Percentiles rank a stretch among this genome's conserved stretches.
phyloP scores from a whole-genome alignment of 2,797 vertebrate genomes.

The Ciconia nigra region DNA sequence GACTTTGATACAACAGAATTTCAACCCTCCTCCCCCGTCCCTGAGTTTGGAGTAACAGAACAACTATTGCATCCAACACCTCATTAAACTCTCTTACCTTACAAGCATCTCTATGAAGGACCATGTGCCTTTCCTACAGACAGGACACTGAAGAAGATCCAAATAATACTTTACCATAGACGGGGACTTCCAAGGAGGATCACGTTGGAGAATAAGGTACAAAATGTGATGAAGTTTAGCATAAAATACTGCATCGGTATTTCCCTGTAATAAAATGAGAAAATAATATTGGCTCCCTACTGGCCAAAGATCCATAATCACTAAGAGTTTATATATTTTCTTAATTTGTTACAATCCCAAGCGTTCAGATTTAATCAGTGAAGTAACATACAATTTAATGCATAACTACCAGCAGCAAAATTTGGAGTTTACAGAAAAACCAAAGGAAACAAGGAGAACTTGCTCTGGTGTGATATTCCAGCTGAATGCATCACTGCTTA shows the following conservation, averaged over 20 bases:
- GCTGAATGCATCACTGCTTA: neutral
- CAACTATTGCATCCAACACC: neutral
- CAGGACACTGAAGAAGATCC: conserved; percentile 81
- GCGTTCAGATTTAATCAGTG: neutral
- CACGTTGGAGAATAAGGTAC: conserved; percentile 75
- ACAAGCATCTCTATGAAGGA: conserved; percentile 72
- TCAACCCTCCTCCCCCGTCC: neutral
- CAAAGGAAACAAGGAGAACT: neutral
- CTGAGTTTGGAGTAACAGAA: neutral
- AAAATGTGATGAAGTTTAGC: conserved; percentile 76
- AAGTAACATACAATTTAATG: neutral
- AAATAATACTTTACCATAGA: conserved; percentile 79
- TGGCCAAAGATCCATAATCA: conserved; percentile 62
- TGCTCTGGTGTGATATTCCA: neutral
- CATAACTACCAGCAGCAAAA: neutral
- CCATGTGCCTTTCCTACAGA: conserved; percentile 77
- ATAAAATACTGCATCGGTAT: conserved; percentile 67
- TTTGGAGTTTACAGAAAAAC: neutral
- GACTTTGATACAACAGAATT: neutral
- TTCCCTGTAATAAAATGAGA: conserved; percentile 75
- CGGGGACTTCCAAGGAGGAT: conserved; percentile 84
- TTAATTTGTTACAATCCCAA: neutral
- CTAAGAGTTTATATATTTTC: neutral
- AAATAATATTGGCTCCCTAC: conserved; percentile 39
- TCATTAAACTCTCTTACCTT: conserved; percentile 64